A percentile compares a stretch with the other conserved stretches of the same genome.
Evolutionary conservation across 2,113 vertebrate genomes (phyloP).

Genomic region (Cyprinodon tularosa): DNA sequence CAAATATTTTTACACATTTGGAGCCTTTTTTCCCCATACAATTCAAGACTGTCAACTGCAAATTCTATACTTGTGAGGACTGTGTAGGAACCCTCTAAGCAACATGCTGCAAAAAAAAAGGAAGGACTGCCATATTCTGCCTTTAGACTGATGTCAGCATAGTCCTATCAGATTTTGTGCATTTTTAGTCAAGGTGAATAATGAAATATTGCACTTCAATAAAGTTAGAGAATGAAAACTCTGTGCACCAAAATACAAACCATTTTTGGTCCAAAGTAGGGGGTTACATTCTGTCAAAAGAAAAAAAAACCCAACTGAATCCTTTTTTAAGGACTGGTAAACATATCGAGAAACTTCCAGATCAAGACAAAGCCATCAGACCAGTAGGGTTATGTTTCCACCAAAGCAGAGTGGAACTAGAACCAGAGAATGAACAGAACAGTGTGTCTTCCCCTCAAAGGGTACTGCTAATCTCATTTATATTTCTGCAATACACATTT

Average conservation of each 20-base stretch:
- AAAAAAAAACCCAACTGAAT: not conserved
- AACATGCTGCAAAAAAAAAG: not conserved
- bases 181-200: not conserved
- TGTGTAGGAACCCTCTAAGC: not conserved
- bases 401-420: slow-evolving; percentile 6
- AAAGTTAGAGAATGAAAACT: slow-evolving; percentile 11
- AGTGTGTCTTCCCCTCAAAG: not conserved
- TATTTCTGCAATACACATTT: not conserved
- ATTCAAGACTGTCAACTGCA: not conserved
- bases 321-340: slow-evolving; percentile 8
- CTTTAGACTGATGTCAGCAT: slow-evolving; percentile 10
- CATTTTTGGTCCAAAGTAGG: slow-evolving; percentile 41
- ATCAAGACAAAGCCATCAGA: not conserved
- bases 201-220: not conserved
- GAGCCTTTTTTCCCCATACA: too few relatives aligned
- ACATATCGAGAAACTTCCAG: not conserved
- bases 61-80: not conserved
- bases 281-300: slow-evolving; percentile 3
- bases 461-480: slow-evolving; percentile 58
- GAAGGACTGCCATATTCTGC: slow-evolving; percentile 8
- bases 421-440: not conserved
- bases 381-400: slow-evolving; percentile 2
- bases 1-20: too few relatives aligned
- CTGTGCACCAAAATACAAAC: slow-evolving; percentile 10
- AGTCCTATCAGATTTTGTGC: not conserved